Percentiles rank a stretch among this genome's conserved stretches.
phyloP scores from a whole-genome alignment of 2,113 vertebrate species.

The Oncorhynchus nerka region DNA sequence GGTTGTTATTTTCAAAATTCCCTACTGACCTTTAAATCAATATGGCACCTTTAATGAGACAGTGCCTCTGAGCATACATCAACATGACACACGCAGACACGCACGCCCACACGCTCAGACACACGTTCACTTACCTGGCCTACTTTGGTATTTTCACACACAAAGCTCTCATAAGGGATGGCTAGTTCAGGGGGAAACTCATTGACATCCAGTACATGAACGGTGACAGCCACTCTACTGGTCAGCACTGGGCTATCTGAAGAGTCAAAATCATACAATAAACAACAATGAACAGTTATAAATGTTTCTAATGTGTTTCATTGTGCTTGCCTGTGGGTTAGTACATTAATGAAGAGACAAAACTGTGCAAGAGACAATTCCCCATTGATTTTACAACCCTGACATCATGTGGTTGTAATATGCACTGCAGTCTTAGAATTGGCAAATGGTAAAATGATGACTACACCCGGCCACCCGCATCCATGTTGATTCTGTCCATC shows the following conservation, averaged over 20 bases:
- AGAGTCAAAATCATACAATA: slow-evolving; percentile 29
- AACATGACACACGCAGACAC: not conserved
- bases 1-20: no score
- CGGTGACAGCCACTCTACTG: slow-evolving; percentile 88
- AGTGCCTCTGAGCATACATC: not conserved
- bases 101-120: not conserved
- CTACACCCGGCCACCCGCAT: no score
- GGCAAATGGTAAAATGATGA: not conserved
- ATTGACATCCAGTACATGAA: slow-evolving; percentile 94
- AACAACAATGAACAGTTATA: not conserved
- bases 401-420: slow-evolving; percentile 62
- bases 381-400: slow-evolving; percentile 41
- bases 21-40: no score
- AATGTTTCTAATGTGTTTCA: not conserved
- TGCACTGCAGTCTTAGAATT: slow-evolving; percentile 24
- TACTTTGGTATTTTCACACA: slow-evolving; percentile 90
- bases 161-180: slow-evolving; percentile 88
- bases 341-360: not conserved
- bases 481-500: no score
- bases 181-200: slow-evolving; percentile 95
- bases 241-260: slow-evolving; percentile 89
- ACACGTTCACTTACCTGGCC: slow-evolving; percentile 83
- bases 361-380: not conserved
- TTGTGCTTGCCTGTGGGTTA: not conserved
- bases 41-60: no score